Evolutionary conservation across 2,888 invertebrate species (phyloP).

Genomic region (Microctonus aethiopoides): DNA sequence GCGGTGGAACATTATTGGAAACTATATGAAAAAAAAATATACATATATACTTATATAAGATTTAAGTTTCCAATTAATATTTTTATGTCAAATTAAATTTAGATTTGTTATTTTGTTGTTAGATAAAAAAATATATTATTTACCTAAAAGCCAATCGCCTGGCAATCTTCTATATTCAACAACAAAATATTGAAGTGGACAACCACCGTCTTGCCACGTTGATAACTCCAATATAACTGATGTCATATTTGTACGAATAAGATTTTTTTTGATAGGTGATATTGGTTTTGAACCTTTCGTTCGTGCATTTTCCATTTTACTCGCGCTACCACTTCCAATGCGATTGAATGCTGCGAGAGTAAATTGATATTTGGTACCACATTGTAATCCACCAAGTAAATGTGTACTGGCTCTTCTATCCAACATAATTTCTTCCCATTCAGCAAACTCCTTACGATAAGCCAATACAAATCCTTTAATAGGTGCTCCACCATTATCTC

Average conservation of each 20-base stretch:
- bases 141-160: constrained; percentile 63
- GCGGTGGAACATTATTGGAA: constrained; percentile 69
- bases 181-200: constrained; percentile 65
- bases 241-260: constrained; percentile 63
- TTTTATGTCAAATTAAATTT: too few relatives aligned
- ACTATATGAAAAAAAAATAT: constrained; percentile 53
- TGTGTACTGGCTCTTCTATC: constrained; percentile 67
- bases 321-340: constrained; percentile 66
- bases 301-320: constrained; percentile 62
- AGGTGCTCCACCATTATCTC: constrained; percentile 70
- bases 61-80: background rate
- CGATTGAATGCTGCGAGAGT: constrained; percentile 65
- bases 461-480: constrained; percentile 70
- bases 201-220: constrained; percentile 67
- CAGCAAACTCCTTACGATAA: constrained; percentile 69
- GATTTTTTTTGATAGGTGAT: constrained; percentile 61
- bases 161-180: constrained; percentile 64
- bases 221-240: constrained; percentile 64
- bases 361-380: constrained; percentile 66
- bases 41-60: background rate
- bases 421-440: constrained; percentile 70
- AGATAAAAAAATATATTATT: constrained; percentile 21
- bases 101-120: background rate
- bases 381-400: constrained; percentile 62
- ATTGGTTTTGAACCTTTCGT: constrained; percentile 66